Percentiles rank a stretch among this genome's conserved stretches.
Conservation (phyloP, 2,113 vertebrate species). For the Eretmochelys imbricata region DNA sequence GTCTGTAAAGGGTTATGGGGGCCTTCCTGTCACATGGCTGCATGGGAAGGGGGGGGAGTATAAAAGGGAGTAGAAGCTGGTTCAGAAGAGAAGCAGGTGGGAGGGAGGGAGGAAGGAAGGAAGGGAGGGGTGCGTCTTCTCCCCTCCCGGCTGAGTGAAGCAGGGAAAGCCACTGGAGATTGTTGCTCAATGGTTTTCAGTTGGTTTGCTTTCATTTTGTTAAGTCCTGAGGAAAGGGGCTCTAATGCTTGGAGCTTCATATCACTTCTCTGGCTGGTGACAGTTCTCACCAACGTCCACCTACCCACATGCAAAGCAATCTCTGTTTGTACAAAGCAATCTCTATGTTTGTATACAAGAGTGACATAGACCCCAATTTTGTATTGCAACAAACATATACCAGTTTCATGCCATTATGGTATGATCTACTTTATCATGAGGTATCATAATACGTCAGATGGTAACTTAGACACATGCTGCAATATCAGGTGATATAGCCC, state of each 20-base stretch:
- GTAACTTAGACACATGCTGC: accelerated
- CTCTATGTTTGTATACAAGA: not conserved
- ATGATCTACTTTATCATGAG: not conserved
- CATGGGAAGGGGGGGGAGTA: not conserved
- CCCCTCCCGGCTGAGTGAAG: not conserved
- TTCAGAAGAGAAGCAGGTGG: not conserved
- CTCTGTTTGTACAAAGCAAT: not conserved
- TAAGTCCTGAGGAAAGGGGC: not conserved
- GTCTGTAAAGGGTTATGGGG: not conserved
- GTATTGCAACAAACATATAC: not conserved
- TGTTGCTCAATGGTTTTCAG: accelerated
- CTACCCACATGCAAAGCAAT: not conserved
- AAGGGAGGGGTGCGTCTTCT: accelerated
- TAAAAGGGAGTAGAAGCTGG: not conserved
- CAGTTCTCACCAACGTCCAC: not conserved
- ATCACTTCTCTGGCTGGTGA: not conserved
- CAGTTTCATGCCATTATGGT: accelerated
- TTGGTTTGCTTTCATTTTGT: not conserved
- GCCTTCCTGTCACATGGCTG: accelerated
- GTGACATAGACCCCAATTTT: accelerated
- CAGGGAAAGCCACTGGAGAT: not conserved
- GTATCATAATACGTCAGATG: not conserved
- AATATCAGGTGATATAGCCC: not conserved
- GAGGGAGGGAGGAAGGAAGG: no score
- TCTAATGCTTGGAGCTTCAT: not conserved